Evolutionary conservation across 1,140 invertebrate genomes (phyloP).

Genomic region (Caligus rogercresseyi): DNA sequence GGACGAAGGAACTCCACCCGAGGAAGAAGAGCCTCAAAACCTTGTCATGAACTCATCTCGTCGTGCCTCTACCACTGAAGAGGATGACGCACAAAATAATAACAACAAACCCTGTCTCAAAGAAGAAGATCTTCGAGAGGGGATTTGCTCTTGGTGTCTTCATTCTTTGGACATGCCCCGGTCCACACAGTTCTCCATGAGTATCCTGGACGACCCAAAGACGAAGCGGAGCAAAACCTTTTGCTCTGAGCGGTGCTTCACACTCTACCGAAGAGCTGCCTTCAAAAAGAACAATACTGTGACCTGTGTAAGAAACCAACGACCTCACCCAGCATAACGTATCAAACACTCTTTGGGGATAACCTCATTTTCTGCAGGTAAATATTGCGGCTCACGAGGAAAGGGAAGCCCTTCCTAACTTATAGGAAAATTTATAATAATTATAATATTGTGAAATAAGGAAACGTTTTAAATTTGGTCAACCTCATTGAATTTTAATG

Average conservation of each 20-base stretch:
- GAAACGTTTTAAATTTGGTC: too few relatives aligned
- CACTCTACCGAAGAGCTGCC: constrained; percentile 59
- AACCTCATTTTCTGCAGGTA: constrained; percentile 10
- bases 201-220: not conserved
- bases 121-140: not conserved
- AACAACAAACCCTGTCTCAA: not conserved
- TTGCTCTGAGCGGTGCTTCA: constrained; percentile 71
- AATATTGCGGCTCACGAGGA: not conserved
- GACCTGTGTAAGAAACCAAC: constrained; percentile 53
- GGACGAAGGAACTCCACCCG: too few relatives aligned
- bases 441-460: too few relatives aligned
- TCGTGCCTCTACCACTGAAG: not conserved
- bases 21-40: not conserved
- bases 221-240: constrained; percentile 30
- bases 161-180: not conserved
- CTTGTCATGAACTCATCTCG: not conserved
- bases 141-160: not conserved
- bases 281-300: constrained; percentile 75
- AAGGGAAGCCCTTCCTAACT: too few relatives aligned
- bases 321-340: not conserved
- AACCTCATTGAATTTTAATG: too few relatives aligned
- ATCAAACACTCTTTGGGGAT: not conserved
- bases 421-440: too few relatives aligned
- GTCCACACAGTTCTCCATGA: not conserved
- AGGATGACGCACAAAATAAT: not conserved